These are phyloP conservation scores for Nomada hirtipes DNA, from an alignment of 2,888 invertebrate species.

Conservation along the genomic window DNA sequence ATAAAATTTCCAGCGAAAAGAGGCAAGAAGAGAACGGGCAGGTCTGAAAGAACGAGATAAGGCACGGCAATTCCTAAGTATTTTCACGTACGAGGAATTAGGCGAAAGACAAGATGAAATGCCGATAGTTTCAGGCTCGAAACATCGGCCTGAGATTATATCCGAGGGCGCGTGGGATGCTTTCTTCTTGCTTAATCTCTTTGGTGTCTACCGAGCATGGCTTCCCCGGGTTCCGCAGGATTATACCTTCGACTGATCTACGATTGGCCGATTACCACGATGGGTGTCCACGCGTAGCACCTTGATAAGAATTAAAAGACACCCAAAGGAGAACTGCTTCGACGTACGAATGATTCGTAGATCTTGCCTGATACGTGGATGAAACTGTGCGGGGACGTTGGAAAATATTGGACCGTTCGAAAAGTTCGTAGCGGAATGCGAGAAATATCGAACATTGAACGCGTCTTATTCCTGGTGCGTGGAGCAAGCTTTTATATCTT, in stretches of 20 bases:
- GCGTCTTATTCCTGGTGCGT: too few species aligned
- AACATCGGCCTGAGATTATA: slow-evolving; percentile 65
- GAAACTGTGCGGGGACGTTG: too few species aligned
- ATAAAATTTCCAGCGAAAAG: not conserved
- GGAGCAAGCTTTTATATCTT: too few species aligned
- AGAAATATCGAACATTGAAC: too few species aligned
- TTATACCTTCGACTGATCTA: slow-evolving; percentile 62
- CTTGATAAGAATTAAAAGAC: slow-evolving; percentile 39
- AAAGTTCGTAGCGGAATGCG: too few species aligned
- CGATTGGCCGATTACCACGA: slow-evolving; percentile 38
- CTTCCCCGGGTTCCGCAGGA: slow-evolving; percentile 66
- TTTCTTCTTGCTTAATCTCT: slow-evolving; percentile 72
- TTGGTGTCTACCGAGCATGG: slow-evolving; percentile 67
- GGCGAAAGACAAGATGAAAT: slow-evolving; percentile 51
- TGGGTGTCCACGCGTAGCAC: slow-evolving; percentile 6
- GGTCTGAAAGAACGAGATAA: slow-evolving; percentile 12
- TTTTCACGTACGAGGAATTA: slow-evolving; percentile 32
- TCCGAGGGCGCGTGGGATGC: slow-evolving; percentile 66
- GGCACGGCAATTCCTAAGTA: not conserved
- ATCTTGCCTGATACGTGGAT: not conserved
- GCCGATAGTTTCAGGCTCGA: slow-evolving; percentile 54
- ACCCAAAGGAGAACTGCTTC: not conserved
- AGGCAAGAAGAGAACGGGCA: not conserved
- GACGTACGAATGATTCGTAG: slow-evolving; percentile 1
- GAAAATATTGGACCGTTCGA: too few species aligned